A percentile compares a stretch with the other conserved stretches of the same genome.
These are phyloP conservation scores for Hiodon tergisus DNA, from an alignment of 2,113 vertebrate genomes.

Conservation along the genomic window DNA sequence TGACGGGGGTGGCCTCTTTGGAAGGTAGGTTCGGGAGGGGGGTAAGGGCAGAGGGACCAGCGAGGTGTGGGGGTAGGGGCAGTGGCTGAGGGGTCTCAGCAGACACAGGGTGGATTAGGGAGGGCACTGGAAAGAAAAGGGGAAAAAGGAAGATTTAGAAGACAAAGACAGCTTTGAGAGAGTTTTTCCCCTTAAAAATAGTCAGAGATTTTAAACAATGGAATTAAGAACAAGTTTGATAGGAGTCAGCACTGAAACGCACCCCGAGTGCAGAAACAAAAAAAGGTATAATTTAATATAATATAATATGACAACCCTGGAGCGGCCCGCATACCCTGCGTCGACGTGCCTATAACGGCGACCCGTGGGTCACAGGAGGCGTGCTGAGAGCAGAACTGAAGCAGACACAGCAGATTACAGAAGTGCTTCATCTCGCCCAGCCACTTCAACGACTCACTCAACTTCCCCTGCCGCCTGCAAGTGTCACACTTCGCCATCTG, in stretches of 20 bases:
- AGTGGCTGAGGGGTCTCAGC: too few species aligned
- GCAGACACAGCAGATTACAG: conserved; percentile 83
- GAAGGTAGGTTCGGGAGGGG: conserved; percentile 39
- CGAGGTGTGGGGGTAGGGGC: neutral
- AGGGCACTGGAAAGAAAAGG: too few species aligned
- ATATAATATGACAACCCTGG: too few species aligned
- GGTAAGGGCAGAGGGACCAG: conserved; percentile 24
- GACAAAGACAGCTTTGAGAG: too few species aligned
- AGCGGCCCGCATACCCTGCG: neutral
- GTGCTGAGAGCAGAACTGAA: conserved; percentile 82
- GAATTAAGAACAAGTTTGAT: too few species aligned
- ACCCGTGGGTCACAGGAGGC: conserved; percentile 52
- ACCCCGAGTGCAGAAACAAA: too few species aligned
- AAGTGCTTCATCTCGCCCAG: conserved; percentile 88
- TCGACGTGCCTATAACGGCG: neutral
- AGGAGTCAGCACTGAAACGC: too few species aligned
- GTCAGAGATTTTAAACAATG: too few species aligned
- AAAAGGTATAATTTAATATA: too few species aligned
- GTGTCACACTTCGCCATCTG: conserved; percentile 89
- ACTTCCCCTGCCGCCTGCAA: conserved; percentile 84
- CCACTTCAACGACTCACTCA: conserved; percentile 83
- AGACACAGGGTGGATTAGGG: too few species aligned
- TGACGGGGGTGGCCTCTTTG: conserved; percentile 82
- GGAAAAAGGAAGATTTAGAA: too few species aligned
- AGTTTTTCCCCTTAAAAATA: too few species aligned